These are phyloP conservation scores for Pediacus dermestoides DNA, from an alignment of 2,888 invertebrate species.

Conservation along the genomic window DNA sequence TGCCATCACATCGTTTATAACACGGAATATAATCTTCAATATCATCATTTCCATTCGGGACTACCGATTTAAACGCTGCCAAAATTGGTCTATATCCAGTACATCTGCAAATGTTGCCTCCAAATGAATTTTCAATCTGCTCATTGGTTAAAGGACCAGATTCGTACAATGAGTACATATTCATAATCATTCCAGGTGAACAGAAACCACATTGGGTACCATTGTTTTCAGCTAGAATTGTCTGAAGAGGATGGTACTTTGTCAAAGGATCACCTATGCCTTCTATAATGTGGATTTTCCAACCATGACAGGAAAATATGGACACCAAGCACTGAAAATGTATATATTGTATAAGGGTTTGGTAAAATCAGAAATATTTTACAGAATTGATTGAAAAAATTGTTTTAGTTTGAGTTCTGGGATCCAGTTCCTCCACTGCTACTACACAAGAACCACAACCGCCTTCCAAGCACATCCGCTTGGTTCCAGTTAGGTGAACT, in stretches of 20 bases:
- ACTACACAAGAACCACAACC: constrained; percentile 69
- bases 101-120: constrained; percentile 70
- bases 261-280: constrained; percentile 60
- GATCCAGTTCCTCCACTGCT: constrained; percentile 50
- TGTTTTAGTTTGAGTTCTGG: constrained; percentile 51
- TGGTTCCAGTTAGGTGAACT: constrained; percentile 63
- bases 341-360: not conserved
- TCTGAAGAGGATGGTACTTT: constrained; percentile 64
- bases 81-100: constrained; percentile 65
- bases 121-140: constrained; percentile 67
- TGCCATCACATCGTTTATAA: constrained; percentile 28
- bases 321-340: constrained; percentile 53
- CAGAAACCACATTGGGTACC: constrained; percentile 71
- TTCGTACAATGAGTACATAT: constrained; percentile 58
- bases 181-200: constrained; percentile 74
- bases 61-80: constrained; percentile 62
- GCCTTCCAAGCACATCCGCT: constrained; percentile 69
- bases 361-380: too few relatives aligned
- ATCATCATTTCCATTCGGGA: constrained; percentile 50
- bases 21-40: constrained; percentile 48
- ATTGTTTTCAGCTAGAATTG: constrained; percentile 56
- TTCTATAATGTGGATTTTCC: constrained; percentile 70
- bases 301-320: constrained; percentile 55
- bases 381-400: constrained; percentile 65
- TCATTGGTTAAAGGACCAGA: constrained; percentile 53